Conservation (phyloP, 2,888 invertebrate genomes). For the Aproaerema taeniolella region DNA sequence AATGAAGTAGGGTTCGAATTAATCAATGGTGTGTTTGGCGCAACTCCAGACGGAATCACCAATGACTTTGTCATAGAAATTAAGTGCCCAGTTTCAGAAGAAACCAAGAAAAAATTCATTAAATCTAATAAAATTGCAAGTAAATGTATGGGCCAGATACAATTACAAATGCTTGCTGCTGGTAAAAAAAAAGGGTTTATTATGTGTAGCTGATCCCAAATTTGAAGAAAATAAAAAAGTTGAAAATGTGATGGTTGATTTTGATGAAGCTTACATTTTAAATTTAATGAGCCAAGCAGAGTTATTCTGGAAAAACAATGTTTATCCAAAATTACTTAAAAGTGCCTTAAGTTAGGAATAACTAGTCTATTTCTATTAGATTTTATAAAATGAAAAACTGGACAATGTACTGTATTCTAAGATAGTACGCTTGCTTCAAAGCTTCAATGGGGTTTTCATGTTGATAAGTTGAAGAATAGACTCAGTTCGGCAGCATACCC, state of each 20-base stretch:
- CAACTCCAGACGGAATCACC: slow-evolving; percentile 13
- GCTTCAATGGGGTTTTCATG: no score
- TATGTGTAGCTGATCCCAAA: slow-evolving; percentile 16
- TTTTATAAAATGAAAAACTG: no score
- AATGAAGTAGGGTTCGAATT: slow-evolving; percentile 8
- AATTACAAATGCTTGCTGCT: slow-evolving; percentile 14
- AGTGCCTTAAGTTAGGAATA: no score
- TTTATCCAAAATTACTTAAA: slow-evolving; percentile 10
- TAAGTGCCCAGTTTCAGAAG: slow-evolving; percentile 11
- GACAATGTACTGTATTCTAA: no score
- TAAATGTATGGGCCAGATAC: no score
- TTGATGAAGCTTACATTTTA: slow-evolving; percentile 7
- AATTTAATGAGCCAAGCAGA: slow-evolving; percentile 10
- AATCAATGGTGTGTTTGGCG: slow-evolving; percentile 9
- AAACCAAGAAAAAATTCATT: slow-evolving; percentile 7
- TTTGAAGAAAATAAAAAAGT: slow-evolving; percentile 16
- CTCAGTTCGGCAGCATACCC: no score
- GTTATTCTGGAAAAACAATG: slow-evolving; percentile 12
- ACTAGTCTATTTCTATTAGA: no score
- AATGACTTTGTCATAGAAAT: slow-evolving; percentile 12
- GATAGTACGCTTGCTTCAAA: no score
- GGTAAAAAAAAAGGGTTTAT: slow-evolving; percentile 12
- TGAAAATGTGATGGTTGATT: not conserved
- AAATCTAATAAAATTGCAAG: slow-evolving; percentile 6
- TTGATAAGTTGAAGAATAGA: no score